A percentile compares a stretch with the other conserved stretches of the same genome.
These are phyloP conservation scores for Mormyrops attenuatus DNA, from an alignment of 2,797 vertebrate species.

Conservation along the genomic window DNA sequence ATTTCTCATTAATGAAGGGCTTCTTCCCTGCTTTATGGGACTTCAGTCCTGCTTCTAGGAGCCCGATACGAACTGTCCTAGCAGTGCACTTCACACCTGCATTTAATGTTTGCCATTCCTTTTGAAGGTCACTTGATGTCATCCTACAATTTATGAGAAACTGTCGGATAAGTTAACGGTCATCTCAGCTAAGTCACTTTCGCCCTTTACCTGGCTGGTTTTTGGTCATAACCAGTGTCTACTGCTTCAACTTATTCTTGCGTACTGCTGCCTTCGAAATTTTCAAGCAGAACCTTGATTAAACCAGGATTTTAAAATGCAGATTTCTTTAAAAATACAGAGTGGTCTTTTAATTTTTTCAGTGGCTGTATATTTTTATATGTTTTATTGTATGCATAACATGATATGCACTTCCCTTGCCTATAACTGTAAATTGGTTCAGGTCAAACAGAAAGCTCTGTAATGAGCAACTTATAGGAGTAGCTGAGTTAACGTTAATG, in stretches of 20 bases:
- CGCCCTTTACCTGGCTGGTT: not conserved
- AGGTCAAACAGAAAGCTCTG: not conserved
- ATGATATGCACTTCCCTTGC: not conserved
- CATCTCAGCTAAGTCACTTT: not conserved
- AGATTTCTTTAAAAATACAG: not conserved
- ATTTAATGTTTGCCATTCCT: not conserved
- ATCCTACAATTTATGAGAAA: not conserved
- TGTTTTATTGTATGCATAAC: not conserved
- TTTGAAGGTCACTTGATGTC: not conserved
- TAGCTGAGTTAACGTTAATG: not conserved
- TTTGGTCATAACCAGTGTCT: not conserved
- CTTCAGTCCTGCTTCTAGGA: too few relatives aligned
- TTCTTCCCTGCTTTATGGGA: too few relatives aligned
- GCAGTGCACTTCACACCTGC: not conserved
- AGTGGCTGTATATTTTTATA: not conserved
- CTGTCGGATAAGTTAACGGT: not conserved
- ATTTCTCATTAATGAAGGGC: too few relatives aligned
- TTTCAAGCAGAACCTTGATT: not conserved
- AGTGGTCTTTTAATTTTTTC: not conserved
- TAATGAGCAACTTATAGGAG: not conserved
- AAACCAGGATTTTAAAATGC: not conserved
- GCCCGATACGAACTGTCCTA: not conserved
- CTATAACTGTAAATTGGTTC: not conserved
- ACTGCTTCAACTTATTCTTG: not conserved
- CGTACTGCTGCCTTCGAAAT: not conserved